phyloP scores from a whole-genome alignment of 2,888 invertebrate genomes.

The Drosophila mimica region DNA sequence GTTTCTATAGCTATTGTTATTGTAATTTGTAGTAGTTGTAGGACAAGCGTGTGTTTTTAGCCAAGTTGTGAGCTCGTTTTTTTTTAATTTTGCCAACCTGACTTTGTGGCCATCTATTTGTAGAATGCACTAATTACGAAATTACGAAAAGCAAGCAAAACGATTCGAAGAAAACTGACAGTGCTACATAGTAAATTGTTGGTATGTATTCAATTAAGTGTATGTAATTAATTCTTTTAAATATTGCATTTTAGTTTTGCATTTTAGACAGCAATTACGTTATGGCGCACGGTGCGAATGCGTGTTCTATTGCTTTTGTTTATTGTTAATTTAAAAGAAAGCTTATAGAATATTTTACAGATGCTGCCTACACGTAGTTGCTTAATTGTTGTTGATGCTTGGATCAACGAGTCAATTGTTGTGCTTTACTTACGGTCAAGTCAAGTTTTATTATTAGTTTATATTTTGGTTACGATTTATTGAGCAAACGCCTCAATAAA shows the following conservation, averaged over 20 bases:
- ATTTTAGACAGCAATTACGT: conserved; percentile 32
- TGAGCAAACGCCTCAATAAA: conserved; percentile 18
- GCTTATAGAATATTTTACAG: conserved; percentile 54
- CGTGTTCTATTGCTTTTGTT: conserved; percentile 47
- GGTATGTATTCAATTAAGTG: conserved; percentile 6
- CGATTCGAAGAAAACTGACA: conserved; percentile 66
- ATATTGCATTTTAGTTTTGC: conserved; percentile 12
- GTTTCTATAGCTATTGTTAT: conserved; percentile 35
- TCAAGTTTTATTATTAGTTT: conserved; percentile 35
- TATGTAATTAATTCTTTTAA: conserved; percentile 7
- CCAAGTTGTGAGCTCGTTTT: conserved; percentile 25
- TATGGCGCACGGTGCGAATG: conserved; percentile 72
- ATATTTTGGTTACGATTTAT: conserved; percentile 28
- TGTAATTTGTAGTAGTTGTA: conserved; percentile 13
- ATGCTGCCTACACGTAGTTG: conserved; percentile 33
- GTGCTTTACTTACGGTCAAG: conserved; percentile 66
- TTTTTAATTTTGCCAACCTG: conserved; percentile 15
- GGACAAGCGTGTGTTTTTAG: conserved; percentile 53
- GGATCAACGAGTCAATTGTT: conserved; percentile 48
- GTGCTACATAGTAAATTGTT: conserved; percentile 52
- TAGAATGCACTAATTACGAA: conserved; percentile 49
- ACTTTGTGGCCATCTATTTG: conserved; percentile 33
- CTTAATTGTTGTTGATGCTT: conserved; percentile 30
- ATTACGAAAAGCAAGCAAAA: conserved; percentile 63
- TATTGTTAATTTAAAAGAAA: conserved; percentile 33